Evolutionary conservation across 2,888 invertebrate species (phyloP).

Genomic region (Diaprepes abbreviatus): DNA sequence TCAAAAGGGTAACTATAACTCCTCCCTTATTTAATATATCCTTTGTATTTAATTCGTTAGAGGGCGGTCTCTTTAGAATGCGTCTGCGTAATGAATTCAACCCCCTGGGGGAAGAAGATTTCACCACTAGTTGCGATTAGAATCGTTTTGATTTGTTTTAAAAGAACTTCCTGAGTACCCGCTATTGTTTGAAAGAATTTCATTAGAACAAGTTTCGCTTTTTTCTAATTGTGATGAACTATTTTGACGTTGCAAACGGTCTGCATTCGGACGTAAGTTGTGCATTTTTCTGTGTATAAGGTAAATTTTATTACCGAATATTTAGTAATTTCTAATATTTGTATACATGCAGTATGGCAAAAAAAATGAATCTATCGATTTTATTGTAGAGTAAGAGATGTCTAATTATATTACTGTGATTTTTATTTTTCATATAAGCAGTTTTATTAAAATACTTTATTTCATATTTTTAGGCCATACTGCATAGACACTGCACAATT

Average conservation of each 20-base stretch:
- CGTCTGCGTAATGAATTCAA: constrained; percentile 10
- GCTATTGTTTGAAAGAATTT: no score
- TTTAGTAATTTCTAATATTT: not conserved
- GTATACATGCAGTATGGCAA: no score
- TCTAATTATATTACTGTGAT: no score
- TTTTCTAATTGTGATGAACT: constrained; percentile 38
- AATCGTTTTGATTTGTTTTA: constrained; percentile 25
- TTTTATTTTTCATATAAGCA: no score
- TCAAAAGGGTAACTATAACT: constrained; percentile 34
- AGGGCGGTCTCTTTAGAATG: constrained; percentile 16
- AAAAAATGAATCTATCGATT: no score
- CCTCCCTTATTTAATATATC: constrained; percentile 21
- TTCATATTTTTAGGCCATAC: no score
- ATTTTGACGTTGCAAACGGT: constrained; percentile 26
- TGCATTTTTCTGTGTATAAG: constrained; percentile 7
- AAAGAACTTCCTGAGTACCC: not conserved
- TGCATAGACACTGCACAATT: no score
- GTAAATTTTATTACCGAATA: not conserved
- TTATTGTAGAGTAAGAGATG: no score
- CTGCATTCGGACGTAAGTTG: constrained; percentile 40
- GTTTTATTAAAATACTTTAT: no score
- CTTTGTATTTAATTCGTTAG: constrained; percentile 19
- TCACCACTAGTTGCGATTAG: constrained; percentile 7
- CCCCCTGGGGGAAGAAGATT: not conserved
- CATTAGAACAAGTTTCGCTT: not conserved